Conservation (phyloP, 2,888 invertebrate genomes). For the Sericinus montela region DNA sequence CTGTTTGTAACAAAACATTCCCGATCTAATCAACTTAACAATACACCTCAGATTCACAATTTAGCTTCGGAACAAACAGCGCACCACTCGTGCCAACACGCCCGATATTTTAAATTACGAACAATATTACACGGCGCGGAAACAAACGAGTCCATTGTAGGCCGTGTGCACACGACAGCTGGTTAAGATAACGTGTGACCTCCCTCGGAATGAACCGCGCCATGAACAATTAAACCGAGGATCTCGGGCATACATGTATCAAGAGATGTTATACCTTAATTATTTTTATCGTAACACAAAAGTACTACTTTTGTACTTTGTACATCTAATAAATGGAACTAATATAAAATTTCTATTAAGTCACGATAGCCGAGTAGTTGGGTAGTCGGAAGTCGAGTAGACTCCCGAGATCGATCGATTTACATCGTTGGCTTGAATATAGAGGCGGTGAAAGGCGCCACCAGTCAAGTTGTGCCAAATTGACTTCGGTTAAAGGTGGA, state of each 20-base stretch:
- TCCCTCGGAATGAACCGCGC: conserved; percentile 59
- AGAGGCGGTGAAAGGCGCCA: too few species aligned
- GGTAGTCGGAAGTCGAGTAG: too few species aligned
- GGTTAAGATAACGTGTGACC: conserved; percentile 75
- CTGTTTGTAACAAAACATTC: conserved; percentile 63
- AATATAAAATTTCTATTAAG: too few species aligned
- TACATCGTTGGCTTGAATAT: too few species aligned
- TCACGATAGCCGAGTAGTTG: too few species aligned
- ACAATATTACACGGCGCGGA: conserved; percentile 67
- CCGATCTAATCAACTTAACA: conserved; percentile 76
- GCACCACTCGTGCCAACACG: conserved; percentile 46
- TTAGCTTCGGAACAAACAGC: conserved; percentile 61
- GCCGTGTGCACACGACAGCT: conserved; percentile 67
- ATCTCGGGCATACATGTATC: conserved; percentile 35
- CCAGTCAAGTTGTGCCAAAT: too few species aligned
- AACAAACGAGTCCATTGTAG: conserved; percentile 70
- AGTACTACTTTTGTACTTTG: too few species aligned
- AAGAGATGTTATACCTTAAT: conserved; percentile 19
- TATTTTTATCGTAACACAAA: not conserved
- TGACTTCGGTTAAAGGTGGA: too few species aligned
- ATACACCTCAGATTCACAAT: conserved; percentile 66
- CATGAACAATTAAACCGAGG: conserved; percentile 52
- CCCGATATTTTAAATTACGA: conserved; percentile 73
- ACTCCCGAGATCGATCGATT: too few species aligned
- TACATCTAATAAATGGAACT: too few species aligned